Base-by-base conservation (phyloP, 2,113 vertebrate genomes). In the Pao palembangensis region DNA sequence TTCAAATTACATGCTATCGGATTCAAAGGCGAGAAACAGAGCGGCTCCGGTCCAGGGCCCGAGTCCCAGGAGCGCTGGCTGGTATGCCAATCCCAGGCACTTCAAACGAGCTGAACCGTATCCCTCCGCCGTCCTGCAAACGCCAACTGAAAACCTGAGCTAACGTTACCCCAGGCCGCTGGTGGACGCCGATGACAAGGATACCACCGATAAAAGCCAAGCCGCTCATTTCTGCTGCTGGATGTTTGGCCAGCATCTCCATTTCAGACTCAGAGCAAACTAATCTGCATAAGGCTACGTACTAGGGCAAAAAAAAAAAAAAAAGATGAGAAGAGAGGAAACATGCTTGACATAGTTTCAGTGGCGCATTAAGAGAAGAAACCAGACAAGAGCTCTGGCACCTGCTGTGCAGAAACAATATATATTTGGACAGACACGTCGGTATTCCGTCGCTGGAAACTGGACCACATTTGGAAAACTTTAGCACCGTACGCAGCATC, bases 1-100 rank as follows among this genome's bases (percentile, higher is more conserved):
- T 84, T 86, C 76, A 89, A 91, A 89, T 87, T 82, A 85, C 73
- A 89, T 77, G 80, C 78, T 89, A 89, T 89, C 76, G 8, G 66
- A 87, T 89, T 87, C 81, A 87, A 87, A 83, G 48, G 41, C 55
- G n/a, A 63, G 62, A 56, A 6, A 65, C 41, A 15, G 59, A 69
- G 51, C 64, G 78, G 76, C 79, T 64, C 8, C 11, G 10, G 49
- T 80, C 72, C 62, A 67, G 50, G 41, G 41, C 57, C 67, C 23
- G 6, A 55, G 55, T 81, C 82, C 74, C 76, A 50, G 58, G 74
- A 80, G 71, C 51, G 54, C 71, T 67, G 46, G 74, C 64, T 72
- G 1, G 51, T 65, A 55, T 3, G 81, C 85, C 83, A 81, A 79
- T 87, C 76, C 83, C 21, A 64, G 68, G 61, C 65, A 41, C 55